These are phyloP conservation scores for Cremastobaeus sp. DNA, from an alignment of 2,888 invertebrate genomes.

Conservation along the genomic window DNA sequence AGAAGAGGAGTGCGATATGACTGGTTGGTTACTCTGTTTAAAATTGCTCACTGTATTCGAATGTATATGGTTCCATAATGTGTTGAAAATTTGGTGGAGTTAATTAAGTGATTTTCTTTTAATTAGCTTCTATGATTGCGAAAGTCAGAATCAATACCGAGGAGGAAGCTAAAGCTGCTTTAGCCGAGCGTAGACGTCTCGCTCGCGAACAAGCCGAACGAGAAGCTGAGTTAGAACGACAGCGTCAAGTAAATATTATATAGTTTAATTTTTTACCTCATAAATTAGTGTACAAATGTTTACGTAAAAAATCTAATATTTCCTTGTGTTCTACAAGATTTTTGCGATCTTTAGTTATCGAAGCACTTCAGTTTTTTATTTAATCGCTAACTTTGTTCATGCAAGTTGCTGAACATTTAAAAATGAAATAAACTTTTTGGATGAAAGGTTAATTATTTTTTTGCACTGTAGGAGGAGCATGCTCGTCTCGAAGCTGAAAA, in stretches of 20 bases:
- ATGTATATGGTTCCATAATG: too few relatives aligned
- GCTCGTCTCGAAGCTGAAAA: slow-evolving; percentile 86
- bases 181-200: slow-evolving; percentile 91
- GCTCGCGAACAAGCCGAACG: slow-evolving; percentile 95
- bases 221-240: slow-evolving; percentile 91
- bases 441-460: slow-evolving; percentile 9
- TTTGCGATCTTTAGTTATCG: too few relatives aligned
- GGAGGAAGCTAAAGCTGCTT: slow-evolving; percentile 94
- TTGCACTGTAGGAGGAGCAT: slow-evolving; percentile 83
- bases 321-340: too few relatives aligned
- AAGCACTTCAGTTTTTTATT: background rate
- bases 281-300: background rate
- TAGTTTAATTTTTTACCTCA: slow-evolving; percentile 44
- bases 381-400: background rate
- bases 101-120: too few relatives aligned
- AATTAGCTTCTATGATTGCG: slow-evolving; percentile 82
- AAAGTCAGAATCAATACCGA: slow-evolving; percentile 89
- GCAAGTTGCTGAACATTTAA: background rate
- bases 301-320: too few relatives aligned
- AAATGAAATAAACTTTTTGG: background rate
- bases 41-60: too few relatives aligned
- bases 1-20: slow-evolving; percentile 81
- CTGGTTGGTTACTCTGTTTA: too few relatives aligned
- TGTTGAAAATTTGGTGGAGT: background rate
- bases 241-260: slow-evolving; percentile 80